A percentile compares a stretch with the other conserved stretches of the same genome.
Conservation (phyloP, 2,113 vertebrate species). For the Hemiprocne comata region DNA sequence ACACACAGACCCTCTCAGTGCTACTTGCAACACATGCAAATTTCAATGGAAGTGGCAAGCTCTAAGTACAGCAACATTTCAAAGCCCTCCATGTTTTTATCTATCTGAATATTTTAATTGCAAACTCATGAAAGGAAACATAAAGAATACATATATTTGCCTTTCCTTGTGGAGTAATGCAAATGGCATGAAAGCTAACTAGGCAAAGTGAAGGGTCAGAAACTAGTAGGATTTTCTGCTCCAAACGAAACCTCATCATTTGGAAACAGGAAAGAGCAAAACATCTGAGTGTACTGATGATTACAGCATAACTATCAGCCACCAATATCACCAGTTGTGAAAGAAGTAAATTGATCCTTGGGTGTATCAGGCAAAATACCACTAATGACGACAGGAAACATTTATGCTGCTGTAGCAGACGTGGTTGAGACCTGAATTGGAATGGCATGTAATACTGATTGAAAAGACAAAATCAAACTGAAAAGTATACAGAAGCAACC, state of each 20-base stretch:
- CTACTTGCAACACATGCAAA: not conserved
- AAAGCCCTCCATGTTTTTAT: not conserved
- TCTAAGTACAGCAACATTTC: not conserved
- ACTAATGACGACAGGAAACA: not conserved
- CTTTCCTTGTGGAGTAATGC: not conserved
- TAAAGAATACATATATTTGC: not conserved
- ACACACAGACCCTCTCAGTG: not conserved
- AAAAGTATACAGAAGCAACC: not conserved
- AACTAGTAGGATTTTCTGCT: slow-evolving; percentile 12
- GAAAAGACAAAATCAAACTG: not conserved
- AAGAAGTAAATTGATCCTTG: slow-evolving; percentile 29
- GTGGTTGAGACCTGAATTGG: not conserved
- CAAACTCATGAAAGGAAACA: not conserved
- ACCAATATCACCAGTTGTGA: not conserved
- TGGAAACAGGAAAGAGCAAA: slow-evolving; percentile 24
- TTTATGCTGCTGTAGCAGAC: not conserved
- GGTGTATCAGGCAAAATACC: not conserved
- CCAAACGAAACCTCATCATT: not conserved
- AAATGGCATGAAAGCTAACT: not conserved
- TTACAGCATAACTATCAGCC: not conserved
- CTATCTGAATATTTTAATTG: not conserved
- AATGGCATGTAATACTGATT: not conserved
- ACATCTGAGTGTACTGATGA: not conserved
- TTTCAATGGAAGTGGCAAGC: not conserved
- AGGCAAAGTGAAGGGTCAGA: not conserved